These are phyloP conservation scores for Perithous albicinctus DNA, from an alignment of 2,888 invertebrate species.

Conservation along the genomic window DNA sequence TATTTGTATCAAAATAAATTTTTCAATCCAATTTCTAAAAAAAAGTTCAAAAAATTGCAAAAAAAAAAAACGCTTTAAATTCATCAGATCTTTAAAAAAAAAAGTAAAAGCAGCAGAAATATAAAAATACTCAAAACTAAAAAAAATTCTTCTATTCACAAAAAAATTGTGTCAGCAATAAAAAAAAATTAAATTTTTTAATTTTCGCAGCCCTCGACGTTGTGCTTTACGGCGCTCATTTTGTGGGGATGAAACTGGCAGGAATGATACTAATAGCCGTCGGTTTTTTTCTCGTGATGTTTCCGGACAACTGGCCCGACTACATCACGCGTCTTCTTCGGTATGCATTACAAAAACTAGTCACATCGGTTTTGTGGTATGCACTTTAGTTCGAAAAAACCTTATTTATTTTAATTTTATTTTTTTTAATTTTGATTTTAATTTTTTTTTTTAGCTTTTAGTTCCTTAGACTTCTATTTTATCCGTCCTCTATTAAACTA, in stretches of 20 bases:
- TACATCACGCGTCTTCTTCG: conserved; percentile 95
- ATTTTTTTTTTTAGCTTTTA: conserved; percentile 66
- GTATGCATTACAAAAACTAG: conserved; percentile 86
- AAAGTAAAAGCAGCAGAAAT: too few relatives aligned
- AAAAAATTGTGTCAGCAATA: too few relatives aligned
- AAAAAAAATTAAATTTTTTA: too few relatives aligned
- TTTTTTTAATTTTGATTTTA: too few relatives aligned
- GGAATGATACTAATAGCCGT: conserved; percentile 96
- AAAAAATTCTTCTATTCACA: conserved; percentile 23
- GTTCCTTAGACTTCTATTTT: conserved; percentile 63
- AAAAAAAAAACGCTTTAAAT: too few relatives aligned
- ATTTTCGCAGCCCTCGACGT: conserved; percentile 93
- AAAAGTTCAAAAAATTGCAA: too few relatives aligned
- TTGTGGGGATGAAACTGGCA: conserved; percentile 98
- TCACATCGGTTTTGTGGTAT: conserved; percentile 73
- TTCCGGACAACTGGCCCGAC: conserved; percentile 98
- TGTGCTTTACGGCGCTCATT: conserved; percentile 93
- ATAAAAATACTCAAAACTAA: too few relatives aligned
- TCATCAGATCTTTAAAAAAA: too few relatives aligned
- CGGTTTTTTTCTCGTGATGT: conserved; percentile 97
- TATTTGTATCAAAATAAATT: too few relatives aligned
- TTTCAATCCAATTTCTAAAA: too few relatives aligned
- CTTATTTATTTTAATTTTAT: conserved; percentile 66
- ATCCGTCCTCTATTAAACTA: conserved; percentile 66
- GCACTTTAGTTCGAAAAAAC: conserved; percentile 77